Evolutionary conservation across 2,113 vertebrate species (phyloP), one percentile per base, ranked within the genome.

Genomic region (Haemorhous mexicanus): DNA sequence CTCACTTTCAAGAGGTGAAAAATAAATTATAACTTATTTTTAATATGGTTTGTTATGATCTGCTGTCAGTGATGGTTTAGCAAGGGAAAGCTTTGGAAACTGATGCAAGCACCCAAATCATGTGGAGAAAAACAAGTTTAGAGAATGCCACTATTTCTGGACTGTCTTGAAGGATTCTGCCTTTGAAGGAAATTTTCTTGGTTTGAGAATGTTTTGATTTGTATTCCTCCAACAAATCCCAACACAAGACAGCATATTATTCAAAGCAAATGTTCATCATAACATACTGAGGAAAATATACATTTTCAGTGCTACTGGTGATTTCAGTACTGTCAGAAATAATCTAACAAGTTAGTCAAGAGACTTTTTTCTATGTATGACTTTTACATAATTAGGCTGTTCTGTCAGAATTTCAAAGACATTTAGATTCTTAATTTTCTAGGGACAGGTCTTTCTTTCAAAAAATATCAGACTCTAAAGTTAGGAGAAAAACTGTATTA

Each of bases 191-290:
- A 89, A 78, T 94, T 76, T 86, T 91, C 66, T 79, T 46, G 4
- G 28, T 75, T 91, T 94, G 87, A 70, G 62, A 87, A 81, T 89
- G 78, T 84, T 94, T 93, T 91, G 61, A 79, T 94, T 72, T 70
- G 33, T 75, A 82, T 78, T 82, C 81, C 77, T 92, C 43, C 59
- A 91, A 59, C 43, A 92, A 12, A n/a, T 90, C 64, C 61, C 75
- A 87, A 43, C 50, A 80, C 13, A 80, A 92, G 70, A 50, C 30
- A 88, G 62, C 20, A 41, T 24, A 70, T 44, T 90, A 83, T 63
- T 86, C 50, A 66, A 56, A 69, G 63, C 22, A 89, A 73, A 76
- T 41, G 32, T 56, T 89, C 37, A 55, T n/a, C 49, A n/a, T 47
- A 76, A 68, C 58, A 86, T 16, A 66, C 28, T 32, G 44, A 68